A percentile compares a stretch with the other conserved stretches of the same genome.
Conservation (phyloP, 2,797 vertebrate species). For the Scolopax bukidnonensis region DNA sequence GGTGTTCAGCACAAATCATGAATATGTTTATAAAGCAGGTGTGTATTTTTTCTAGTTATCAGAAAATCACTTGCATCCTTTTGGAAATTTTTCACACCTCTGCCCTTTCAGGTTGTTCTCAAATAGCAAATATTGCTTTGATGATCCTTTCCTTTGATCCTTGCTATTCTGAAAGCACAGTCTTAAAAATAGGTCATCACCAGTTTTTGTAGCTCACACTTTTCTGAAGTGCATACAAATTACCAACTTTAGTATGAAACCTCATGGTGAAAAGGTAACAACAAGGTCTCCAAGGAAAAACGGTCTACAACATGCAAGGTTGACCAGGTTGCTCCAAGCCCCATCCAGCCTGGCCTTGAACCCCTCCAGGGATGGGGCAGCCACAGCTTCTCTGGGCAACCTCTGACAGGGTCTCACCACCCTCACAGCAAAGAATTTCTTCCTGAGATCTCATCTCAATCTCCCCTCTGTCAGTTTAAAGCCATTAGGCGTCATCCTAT, state of each 20-base stretch:
- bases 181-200: background rate
- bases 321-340: too few relatives aligned
- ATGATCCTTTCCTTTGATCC: background rate
- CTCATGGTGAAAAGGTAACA: background rate
- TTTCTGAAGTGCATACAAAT: background rate
- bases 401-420: too few relatives aligned
- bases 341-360: too few relatives aligned
- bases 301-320: background rate
- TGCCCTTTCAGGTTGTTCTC: background rate
- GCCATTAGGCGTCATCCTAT: too few relatives aligned
- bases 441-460: too few relatives aligned
- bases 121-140: background rate
- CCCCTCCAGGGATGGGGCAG: too few relatives aligned
- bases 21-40: background rate
- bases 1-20: background rate
- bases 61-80: background rate
- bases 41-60: background rate
- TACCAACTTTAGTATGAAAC: background rate
- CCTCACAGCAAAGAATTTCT: too few relatives aligned
- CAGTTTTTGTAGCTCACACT: background rate
- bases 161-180: background rate
- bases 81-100: background rate
- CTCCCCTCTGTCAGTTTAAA: too few relatives aligned
- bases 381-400: too few relatives aligned
- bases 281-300: background rate